These are phyloP conservation scores for Neocloeon triangulifer DNA, from an alignment of 1,140 invertebrate species.

Conservation along the genomic window DNA sequence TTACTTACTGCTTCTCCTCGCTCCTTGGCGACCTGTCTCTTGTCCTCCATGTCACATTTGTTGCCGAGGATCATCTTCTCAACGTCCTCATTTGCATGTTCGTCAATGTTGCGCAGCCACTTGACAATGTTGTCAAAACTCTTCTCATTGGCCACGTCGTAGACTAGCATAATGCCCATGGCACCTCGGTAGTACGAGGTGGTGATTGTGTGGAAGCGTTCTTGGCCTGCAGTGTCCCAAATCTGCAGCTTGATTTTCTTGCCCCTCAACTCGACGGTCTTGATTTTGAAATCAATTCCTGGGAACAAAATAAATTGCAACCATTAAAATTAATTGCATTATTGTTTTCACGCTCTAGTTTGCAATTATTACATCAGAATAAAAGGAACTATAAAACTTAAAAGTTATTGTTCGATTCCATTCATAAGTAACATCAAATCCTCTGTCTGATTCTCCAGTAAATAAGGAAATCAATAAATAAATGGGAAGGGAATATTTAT, in stretches of 20 bases:
- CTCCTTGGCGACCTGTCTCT: constrained; percentile 76
- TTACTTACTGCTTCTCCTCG: constrained; percentile 59
- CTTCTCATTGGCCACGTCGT: constrained; percentile 96
- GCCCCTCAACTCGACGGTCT: constrained; percentile 88
- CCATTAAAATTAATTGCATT: constrained; percentile 15
- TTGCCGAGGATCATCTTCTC: constrained; percentile 99
- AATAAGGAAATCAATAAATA: too few species aligned
- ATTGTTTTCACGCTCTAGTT: not conserved
- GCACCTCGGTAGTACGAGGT: constrained; percentile 94
- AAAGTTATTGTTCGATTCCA: too few species aligned
- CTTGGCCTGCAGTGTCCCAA: constrained; percentile 90
- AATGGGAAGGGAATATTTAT: too few species aligned
- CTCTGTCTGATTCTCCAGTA: too few species aligned
- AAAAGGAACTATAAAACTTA: too few species aligned
- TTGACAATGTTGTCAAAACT: constrained; percentile 98
- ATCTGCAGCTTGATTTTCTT: constrained; percentile 98
- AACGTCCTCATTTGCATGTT: constrained; percentile 99
- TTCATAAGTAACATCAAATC: too few species aligned
- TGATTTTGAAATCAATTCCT: constrained; percentile 99
- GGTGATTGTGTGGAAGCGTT: constrained; percentile 92
- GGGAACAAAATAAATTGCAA: constrained; percentile 20
- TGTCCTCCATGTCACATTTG: constrained; percentile 98
- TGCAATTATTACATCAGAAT: too few species aligned
- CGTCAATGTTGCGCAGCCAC: constrained; percentile 95
- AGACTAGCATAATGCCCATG: constrained; percentile 97